Evolutionary conservation across 2,888 invertebrate genomes (phyloP).

Genomic region (Acanthopleura granulata): DNA sequence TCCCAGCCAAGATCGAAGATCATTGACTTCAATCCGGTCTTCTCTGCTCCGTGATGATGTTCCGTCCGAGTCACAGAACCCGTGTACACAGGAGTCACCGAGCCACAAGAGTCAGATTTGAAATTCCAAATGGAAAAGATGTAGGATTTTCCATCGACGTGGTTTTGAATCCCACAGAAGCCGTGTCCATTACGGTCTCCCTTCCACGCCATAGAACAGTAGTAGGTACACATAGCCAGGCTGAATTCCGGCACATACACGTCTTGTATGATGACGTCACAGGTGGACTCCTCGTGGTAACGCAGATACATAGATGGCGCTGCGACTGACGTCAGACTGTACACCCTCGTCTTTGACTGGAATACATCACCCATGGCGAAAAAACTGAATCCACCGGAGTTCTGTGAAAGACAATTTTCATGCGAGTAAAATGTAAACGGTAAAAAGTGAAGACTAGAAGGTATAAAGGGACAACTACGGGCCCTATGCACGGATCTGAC

Average conservation of each 20-base stretch:
- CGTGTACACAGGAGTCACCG: slow-evolving; percentile 25
- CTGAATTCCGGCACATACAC: slow-evolving; percentile 40
- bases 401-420: slow-evolving; percentile 78
- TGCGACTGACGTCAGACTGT: not conserved
- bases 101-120: slow-evolving; percentile 1
- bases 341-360: too few relatives aligned
- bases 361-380: slow-evolving; percentile 45
- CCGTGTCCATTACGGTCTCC: slow-evolving; percentile 42
- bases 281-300: slow-evolving; percentile 36
- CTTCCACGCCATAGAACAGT: slow-evolving; percentile 48
- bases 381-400: slow-evolving; percentile 88
- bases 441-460: too few relatives aligned
- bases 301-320: slow-evolving; percentile 42
- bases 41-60: slow-evolving; percentile 38
- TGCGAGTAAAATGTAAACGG: too few relatives aligned
- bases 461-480: too few relatives aligned
- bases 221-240: slow-evolving; percentile 37
- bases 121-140: slow-evolving; percentile 49
- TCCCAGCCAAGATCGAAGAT: slow-evolving; percentile 47
- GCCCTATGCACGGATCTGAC: too few relatives aligned
- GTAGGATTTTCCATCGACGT: slow-evolving; percentile 39
- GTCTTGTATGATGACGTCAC: slow-evolving; percentile 44
- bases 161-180: slow-evolving; percentile 49
- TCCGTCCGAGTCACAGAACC: slow-evolving; percentile 38
- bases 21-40: slow-evolving; percentile 45